Percentiles rank a stretch among this genome's conserved stretches.
These are phyloP conservation scores for Emydocephalus ijimae DNA, from an alignment of 2,113 vertebrate genomes.

Conservation along the genomic window DNA sequence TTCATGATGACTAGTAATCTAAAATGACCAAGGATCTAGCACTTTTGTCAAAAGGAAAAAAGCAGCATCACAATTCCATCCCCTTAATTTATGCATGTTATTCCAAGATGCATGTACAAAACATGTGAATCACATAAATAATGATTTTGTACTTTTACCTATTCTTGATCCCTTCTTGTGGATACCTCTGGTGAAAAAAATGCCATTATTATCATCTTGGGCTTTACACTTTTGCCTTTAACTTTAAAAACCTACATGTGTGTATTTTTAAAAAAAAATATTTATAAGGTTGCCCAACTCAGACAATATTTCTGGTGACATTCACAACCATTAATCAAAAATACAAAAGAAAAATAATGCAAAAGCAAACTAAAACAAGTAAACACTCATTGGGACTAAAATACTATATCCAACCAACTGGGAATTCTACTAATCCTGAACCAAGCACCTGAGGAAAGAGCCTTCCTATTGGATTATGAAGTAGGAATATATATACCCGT, in stretches of 20 bases:
- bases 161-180: neutral
- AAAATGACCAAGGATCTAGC: neutral
- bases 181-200: neutral
- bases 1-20: neutral
- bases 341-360: neutral
- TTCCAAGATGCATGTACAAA: neutral
- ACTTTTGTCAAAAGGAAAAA: neutral
- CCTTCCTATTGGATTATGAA: neutral
- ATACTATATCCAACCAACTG: neutral
- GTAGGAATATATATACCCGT: neutral
- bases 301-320: neutral
- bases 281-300: neutral
- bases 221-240: neutral
- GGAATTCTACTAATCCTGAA: neutral
- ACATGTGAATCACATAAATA: neutral
- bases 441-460: neutral
- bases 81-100: neutral
- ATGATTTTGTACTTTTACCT: neutral
- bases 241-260: neutral
- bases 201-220: neutral
- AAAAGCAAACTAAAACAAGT: neutral
- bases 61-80: neutral
- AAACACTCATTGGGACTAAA: neutral
- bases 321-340: neutral
- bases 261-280: neutral